phyloP scores from a whole-genome alignment of 2,113 vertebrate species.

The Rhineura floridana region DNA sequence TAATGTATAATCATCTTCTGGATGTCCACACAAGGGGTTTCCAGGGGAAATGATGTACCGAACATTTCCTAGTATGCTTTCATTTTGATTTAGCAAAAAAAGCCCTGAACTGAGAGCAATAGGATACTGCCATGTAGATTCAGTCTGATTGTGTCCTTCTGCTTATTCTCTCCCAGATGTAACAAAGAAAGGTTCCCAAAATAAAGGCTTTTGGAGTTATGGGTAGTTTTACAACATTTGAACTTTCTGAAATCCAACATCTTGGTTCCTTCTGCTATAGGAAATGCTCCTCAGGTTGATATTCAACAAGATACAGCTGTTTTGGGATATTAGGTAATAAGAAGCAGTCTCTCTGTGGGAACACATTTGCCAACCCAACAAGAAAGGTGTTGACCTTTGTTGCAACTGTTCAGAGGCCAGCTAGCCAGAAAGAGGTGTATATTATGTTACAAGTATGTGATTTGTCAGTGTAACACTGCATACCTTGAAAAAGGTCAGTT shows the following conservation, averaged over 20 bases:
- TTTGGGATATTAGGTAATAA: background rate
- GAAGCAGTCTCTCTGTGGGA: background rate
- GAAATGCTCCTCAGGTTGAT: background rate
- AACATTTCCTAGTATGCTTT: background rate
- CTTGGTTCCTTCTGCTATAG: background rate
- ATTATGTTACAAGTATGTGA: slow-evolving; percentile 61
- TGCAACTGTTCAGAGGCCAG: slow-evolving; percentile 52
- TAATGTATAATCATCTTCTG: too few species aligned
- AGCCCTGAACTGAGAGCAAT: too few species aligned
- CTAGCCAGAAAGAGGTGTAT: slow-evolving; percentile 56
- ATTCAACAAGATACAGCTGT: background rate
- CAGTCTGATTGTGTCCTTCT: background rate
- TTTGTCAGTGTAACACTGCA: slow-evolving; percentile 42
- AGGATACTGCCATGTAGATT: background rate
- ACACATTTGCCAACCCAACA: slow-evolving; percentile 15
- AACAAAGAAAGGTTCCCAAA: background rate
- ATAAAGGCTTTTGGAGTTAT: background rate
- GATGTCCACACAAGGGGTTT: background rate
- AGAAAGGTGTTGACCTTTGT: slow-evolving; percentile 61
- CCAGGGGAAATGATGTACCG: background rate
- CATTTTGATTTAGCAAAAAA: too few species aligned
- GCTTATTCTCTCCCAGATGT: background rate
- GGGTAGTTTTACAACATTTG: background rate
- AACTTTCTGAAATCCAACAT: background rate
- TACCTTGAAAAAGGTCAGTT: slow-evolving; percentile 5